These are phyloP conservation scores for Chromis chromis DNA, from an alignment of 2,797 vertebrate genomes.

Conservation along the genomic window DNA sequence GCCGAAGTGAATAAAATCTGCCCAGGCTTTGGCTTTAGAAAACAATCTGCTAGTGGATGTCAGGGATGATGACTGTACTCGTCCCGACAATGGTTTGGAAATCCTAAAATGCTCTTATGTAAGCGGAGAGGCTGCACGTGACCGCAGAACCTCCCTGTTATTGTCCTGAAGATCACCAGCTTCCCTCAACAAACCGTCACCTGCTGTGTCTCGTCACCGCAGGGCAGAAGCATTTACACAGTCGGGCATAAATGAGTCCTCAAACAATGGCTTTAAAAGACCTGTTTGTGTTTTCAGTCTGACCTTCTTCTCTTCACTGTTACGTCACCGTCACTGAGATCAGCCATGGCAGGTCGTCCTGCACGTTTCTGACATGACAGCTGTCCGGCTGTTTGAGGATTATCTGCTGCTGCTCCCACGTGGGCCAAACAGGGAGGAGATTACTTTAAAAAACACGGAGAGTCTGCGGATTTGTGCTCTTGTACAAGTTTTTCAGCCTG, in stretches of 20 bases:
- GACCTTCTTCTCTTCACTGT: constrained; percentile 15
- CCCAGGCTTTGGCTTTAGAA: constrained; percentile 45
- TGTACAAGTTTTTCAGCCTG: constrained; percentile 18
- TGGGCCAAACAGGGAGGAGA: constrained; percentile 65
- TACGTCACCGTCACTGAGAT: constrained; percentile 48
- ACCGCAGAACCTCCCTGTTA: constrained; percentile 37
- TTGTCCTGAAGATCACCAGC: constrained; percentile 41
- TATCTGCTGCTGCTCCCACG: constrained; percentile 68
- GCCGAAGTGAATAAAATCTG: constrained; percentile 16
- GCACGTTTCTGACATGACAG: constrained; percentile 75
- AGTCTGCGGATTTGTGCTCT: constrained; percentile 36
- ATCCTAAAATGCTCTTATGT: constrained; percentile 75
- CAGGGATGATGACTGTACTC: constrained; percentile 62
- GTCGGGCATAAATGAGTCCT: constrained; percentile 27
- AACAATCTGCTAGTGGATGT: constrained; percentile 63
- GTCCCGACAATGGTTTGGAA: constrained; percentile 67
- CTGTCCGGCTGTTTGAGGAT: constrained; percentile 74
- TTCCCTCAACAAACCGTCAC: constrained; percentile 13
- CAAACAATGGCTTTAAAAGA: constrained; percentile 16
- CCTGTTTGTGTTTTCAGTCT: constrained; percentile 21
- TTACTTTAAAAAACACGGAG: constrained; percentile 64
- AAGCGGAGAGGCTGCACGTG: constrained; percentile 56
- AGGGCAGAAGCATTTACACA: constrained; percentile 19
- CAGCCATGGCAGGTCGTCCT: constrained; percentile 37
- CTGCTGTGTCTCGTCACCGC: constrained; percentile 39